Evolutionary conservation across 2,113 vertebrate species (phyloP).

Genomic region (Alosa alosa): DNA sequence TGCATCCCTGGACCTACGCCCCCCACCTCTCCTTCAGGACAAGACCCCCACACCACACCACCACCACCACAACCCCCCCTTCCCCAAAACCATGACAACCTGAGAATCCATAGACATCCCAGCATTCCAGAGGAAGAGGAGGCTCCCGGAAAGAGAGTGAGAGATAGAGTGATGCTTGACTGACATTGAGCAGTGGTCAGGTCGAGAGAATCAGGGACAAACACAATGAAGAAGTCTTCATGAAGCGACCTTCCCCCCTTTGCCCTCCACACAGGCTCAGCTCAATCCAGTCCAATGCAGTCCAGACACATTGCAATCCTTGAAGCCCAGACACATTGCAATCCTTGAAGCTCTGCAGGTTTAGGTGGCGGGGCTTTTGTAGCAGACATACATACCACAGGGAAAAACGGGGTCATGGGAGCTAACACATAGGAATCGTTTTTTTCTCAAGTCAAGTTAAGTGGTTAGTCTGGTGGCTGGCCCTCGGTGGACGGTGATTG

Average conservation of each 20-base stretch:
- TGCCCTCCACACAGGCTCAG: neutral
- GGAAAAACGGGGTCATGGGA: neutral
- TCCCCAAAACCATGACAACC: neutral
- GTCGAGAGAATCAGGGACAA: neutral
- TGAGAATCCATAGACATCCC: neutral
- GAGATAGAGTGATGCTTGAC: neutral
- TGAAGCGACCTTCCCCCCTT: neutral
- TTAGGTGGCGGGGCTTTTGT: neutral
- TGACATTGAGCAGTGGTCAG: neutral
- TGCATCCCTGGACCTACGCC: neutral
- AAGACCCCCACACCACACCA: neutral
- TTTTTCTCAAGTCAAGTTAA: neutral
- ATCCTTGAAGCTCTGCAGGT: neutral
- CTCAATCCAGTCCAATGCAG: neutral
- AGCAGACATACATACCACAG: neutral
- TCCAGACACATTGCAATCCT: neutral
- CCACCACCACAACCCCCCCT: neutral
- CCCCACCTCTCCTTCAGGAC: neutral
- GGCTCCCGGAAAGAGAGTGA: neutral
- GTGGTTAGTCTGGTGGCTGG: neutral
- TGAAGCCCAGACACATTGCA: neutral
- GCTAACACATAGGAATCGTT: neutral
- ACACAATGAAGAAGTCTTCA: neutral
- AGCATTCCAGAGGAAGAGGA: neutral
- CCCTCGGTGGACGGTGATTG: neutral